These are phyloP conservation scores for Coilia nasus DNA, from an alignment of 2,797 vertebrate genomes.

Conservation along the genomic window DNA sequence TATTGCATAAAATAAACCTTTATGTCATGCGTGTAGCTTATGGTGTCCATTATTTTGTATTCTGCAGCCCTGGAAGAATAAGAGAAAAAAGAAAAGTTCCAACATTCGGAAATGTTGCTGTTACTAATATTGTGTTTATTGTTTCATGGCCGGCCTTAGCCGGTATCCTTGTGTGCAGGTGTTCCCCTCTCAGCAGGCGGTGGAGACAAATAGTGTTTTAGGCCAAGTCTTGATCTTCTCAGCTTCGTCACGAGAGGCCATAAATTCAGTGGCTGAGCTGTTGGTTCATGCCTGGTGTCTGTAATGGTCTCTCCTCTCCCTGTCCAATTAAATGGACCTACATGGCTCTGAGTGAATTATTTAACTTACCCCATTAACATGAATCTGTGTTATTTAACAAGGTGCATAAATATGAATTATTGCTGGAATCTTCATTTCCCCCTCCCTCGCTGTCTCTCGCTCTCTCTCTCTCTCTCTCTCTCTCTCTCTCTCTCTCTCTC, in stretches of 20 bases:
- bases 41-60: not conserved
- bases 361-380: constrained; percentile 67
- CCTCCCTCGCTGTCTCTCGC: not conserved
- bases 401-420: constrained; percentile 68
- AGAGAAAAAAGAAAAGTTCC: not conserved
- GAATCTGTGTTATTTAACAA: constrained; percentile 66
- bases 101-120: not conserved
- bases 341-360: constrained; percentile 69
- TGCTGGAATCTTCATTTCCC: constrained; percentile 52
- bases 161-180: not conserved
- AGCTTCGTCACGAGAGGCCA: not conserved
- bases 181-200: constrained; percentile 47
- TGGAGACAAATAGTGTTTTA: constrained; percentile 51
- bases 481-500: not conserved
- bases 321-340: constrained; percentile 69
- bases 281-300: constrained; percentile 57
- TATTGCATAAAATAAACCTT: not conserved
- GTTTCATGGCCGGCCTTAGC: not conserved
- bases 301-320: constrained; percentile 62
- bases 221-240: not conserved
- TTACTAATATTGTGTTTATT: not conserved
- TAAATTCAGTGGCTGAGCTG: constrained; percentile 25
- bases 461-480: no score
- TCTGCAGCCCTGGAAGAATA: not conserved
- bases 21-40: not conserved